Base-by-base conservation (phyloP, 1,140 invertebrate species). In the Helicoverpa zea region DNA sequence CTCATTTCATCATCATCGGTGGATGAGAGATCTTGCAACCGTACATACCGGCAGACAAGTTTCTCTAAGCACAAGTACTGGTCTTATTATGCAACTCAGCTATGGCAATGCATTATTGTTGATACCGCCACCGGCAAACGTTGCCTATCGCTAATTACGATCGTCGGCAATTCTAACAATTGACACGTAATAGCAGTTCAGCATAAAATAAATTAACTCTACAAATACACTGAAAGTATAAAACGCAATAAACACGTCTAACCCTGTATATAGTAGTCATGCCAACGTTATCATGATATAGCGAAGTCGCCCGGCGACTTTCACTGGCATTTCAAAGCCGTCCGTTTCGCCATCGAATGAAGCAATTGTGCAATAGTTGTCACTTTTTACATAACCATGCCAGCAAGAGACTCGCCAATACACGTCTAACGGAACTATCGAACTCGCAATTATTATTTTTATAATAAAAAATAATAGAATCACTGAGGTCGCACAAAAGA, bases 261-360 rank as follows among this genome's bases (percentile, higher is more conserved):
- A 47, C 35, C 72, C 23, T 80, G 43, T 68, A 13, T 18, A 83
- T 84, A 87, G 85, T 84, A 86, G 87, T 83, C 83, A 83, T 83
- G 82, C 81, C 49, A 72, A 88, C 87, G 86, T 89, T 89, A 88
- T 81, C 80, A 73, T 74, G 54, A 78, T 89, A 87, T 92, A 90
- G 92, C 91, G 92, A 93, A 94, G 93, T 93, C 91, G 91, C 88
- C 88, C 85, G 87, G 86, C 92, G 91, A 93, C 92, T 94, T 94
- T 94, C 93, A 94, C 93, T 91, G 89, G 88, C 90, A 92, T 91
- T 92, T 92, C 85, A 88, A 88, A 88, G 88, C 76, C 88, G 91
- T 89, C 90, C 89, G 90, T 94, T 94, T 94, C 93, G 91, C 90
- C 92, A 93, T 92, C 90, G 87, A 90, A 90, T 94, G 89, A 87